These are phyloP conservation scores for Turdus rufiventris DNA, from an alignment of 2,113 vertebrate species.

Conservation along the genomic window DNA sequence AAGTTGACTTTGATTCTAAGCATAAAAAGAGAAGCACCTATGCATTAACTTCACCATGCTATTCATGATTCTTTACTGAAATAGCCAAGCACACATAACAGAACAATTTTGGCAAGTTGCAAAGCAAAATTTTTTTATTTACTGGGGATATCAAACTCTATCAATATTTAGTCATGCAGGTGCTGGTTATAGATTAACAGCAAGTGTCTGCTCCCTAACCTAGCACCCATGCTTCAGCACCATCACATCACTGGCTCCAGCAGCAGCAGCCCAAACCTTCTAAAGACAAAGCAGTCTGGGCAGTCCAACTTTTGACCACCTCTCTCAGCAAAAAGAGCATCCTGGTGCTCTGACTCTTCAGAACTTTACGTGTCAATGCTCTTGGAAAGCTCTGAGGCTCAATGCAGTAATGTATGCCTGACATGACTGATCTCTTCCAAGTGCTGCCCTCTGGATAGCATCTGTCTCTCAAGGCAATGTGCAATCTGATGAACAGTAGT, in stretches of 20 bases:
- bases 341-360: neutral
- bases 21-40: neutral
- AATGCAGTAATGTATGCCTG: neutral
- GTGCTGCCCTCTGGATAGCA: constrained; percentile 39
- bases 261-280: neutral
- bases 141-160: neutral
- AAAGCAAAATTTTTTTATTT: neutral
- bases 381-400: constrained; percentile 39
- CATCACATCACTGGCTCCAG: neutral
- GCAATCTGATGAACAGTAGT: neutral
- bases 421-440: constrained; percentile 49
- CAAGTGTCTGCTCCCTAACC: neutral
- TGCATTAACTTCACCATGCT: neutral
- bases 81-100: neutral
- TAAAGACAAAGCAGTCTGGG: neutral
- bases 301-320: neutral
- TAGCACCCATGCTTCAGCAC: neutral
- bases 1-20: neutral
- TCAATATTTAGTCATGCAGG: neutral
- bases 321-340: constrained; percentile 21
- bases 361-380: constrained; percentile 4
- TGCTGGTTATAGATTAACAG: neutral
- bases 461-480: constrained; percentile 18
- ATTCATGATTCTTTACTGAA: neutral
- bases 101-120: neutral